phyloP scores from a whole-genome alignment of 1,140 invertebrate species.

The Polyergus mexicanus region DNA sequence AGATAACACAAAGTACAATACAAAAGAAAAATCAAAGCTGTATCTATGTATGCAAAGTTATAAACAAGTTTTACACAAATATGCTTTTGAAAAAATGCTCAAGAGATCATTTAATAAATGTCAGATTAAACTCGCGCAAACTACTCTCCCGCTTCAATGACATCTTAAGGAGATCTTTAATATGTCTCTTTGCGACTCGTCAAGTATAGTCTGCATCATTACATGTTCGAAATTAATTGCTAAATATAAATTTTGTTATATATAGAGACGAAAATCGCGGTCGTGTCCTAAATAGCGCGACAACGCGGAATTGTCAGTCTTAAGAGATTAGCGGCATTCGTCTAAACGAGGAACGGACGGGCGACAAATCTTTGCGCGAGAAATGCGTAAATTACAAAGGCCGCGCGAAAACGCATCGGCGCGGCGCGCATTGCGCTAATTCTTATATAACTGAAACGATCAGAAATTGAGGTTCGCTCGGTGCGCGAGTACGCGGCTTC shows the following conservation, averaged over 20 bases:
- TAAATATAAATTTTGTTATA: background rate
- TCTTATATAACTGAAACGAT: constrained; percentile 70
- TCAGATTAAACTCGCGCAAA: background rate
- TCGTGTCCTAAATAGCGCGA: constrained; percentile 8
- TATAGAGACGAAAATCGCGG: background rate
- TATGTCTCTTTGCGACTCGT: too few species aligned
- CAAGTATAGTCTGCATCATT: background rate
- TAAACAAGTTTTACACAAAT: too few species aligned
- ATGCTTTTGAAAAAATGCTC: too few species aligned
- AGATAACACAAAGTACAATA: background rate
- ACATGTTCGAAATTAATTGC: background rate
- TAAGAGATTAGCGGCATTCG: background rate
- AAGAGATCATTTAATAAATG: background rate
- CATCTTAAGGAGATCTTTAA: background rate
- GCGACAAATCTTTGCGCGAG: too few species aligned
- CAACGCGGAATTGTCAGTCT: constrained; percentile 20
- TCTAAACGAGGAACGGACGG: background rate
- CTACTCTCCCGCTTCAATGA: background rate
- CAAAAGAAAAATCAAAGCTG: too few species aligned
- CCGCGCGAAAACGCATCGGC: constrained; percentile 36
- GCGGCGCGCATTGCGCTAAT: constrained; percentile 61
- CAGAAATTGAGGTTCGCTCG: constrained; percentile 71
- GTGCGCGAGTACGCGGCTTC: constrained; percentile 67
- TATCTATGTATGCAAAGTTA: too few species aligned
- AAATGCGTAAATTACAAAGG: constrained; percentile 36